Base-by-base conservation (phyloP, 2,113 vertebrate species). In the Alligator mississippiensis region DNA sequence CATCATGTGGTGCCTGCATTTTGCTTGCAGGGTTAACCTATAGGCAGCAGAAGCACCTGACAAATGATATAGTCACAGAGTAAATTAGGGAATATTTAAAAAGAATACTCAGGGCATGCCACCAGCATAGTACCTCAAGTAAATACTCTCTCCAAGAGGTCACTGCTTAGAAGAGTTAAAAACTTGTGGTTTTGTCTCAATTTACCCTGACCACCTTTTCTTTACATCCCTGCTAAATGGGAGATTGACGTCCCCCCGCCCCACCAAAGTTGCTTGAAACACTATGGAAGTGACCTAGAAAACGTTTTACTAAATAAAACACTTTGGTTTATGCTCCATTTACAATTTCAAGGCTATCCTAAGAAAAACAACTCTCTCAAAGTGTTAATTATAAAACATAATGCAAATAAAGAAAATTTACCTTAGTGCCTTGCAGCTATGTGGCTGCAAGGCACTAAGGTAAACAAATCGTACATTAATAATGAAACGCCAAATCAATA, bases 401-500 rank as follows among this genome's bases (percentile, higher is more conserved):
- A 47, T 9, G 47, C 47, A 47, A 47, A 47, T 47, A 47, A 47
- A 47, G 47, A 47, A 47, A 47, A 47, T 47, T 47, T 47, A 47
- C 47, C 47, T 47, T 47, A 47, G 47, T 47, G 47, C 47, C 47
- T 47, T 47, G 47, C 47, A 47, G 47, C 47, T 47, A 9, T 47
- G 47, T 47, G 47, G 47, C 47, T 8, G 47, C 47, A 47, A 47
- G 7, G 7, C 47, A 47, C 47, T 47, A 47, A 9, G 47, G 6
- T 47, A 47, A 47, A 27, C 30, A 80, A 75, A 9, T 82, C 62
- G 81, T 85, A 83, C 5, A 76, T 59, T 81, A 93, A 94, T 84
- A 88, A 47, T 82, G 89, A 17, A 96, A 84, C 62, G 80, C 85
- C 80, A 93, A 84, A 96, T 92, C 79, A 92, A 70, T 70, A 89